A percentile compares a stretch with the other conserved stretches of the same genome.
phyloP scores from a whole-genome alignment of 2,888 invertebrate species.

The Timema cristinae region DNA sequence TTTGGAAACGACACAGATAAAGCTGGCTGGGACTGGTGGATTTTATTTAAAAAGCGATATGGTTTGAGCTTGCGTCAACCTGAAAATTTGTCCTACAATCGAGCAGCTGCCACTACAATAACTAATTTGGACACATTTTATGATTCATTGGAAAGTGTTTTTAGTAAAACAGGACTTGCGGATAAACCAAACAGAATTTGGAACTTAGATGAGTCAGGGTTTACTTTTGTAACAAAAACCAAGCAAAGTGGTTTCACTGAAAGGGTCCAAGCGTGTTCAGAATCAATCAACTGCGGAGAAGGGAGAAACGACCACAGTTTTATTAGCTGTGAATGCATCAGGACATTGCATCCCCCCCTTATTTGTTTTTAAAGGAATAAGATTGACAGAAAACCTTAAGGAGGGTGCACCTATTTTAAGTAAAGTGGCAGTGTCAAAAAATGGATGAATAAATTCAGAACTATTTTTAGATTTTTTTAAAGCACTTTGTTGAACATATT shows the following conservation, averaged over 20 bases:
- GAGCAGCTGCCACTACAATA: neutral
- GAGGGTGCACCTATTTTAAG: too few species aligned
- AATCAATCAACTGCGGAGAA: neutral
- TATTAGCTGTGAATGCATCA: neutral
- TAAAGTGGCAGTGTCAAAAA: neutral
- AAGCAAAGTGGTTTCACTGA: neutral
- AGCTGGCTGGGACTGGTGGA: constrained; percentile 14
- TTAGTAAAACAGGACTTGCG: too few species aligned
- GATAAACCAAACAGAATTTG: too few species aligned
- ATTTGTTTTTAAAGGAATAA: too few species aligned
- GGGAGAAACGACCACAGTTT: constrained; percentile 2
- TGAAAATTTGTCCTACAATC: constrained; percentile 15
- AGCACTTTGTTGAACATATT: neutral
- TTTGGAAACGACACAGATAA: neutral
- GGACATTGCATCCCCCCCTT: too few species aligned
- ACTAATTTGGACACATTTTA: neutral
- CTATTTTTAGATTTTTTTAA: too few species aligned
- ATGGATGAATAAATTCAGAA: neutral
- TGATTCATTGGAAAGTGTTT: neutral
- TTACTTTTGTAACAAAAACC: constrained; percentile 5
- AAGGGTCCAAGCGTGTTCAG: too few species aligned
- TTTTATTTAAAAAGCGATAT: neutral
- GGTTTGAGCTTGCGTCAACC: neutral
- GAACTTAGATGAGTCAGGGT: constrained; percentile 4
- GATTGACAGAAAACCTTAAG: too few species aligned